Base-by-base conservation (phyloP, 1,140 invertebrate genomes). In the Pemphigus obesinymphae region DNA sequence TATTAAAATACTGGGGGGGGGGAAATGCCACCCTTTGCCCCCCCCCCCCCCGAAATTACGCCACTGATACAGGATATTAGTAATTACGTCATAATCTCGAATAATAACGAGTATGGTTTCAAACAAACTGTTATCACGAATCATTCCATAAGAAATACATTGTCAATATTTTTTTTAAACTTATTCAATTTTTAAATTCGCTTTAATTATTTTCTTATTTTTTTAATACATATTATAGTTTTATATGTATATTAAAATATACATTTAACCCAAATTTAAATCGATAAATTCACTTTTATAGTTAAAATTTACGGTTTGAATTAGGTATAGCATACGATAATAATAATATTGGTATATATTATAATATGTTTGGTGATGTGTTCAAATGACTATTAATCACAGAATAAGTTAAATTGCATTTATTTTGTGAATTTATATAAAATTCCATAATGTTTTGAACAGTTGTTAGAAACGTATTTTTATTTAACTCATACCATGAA, bases 281-380 rank as follows among this genome's bases (percentile, higher is more conserved):
- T 37, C 10, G 6, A 11, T 80, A 50, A 23, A 82, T 82, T 82
- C 17, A 26, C 23, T 58, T 78, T 31, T 61, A 23, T 68, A 63
- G 66, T 43, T 61, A 17, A 37, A 55, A 50, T 15, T 31, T n/a
- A 82, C 37, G 76, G 17, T 26, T 43, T 66, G 37, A 26, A 63
- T 5, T 10, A 63, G 2, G 26, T 10, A 61, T 61, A 20, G 15
- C 55, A 31, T n/a, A 58, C 26, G 53, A 11, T 10, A 3, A 23
- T 58, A 58, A 58, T n/a, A n/a, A n/a, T n/a, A n/a, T 29, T 58
- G 7, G 23, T 58, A 58, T 26, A 58, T 5, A 58, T 55, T 55
- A 55, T 55, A 23, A 55, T 61, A 61, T 61, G 26, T 61, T 61
- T 13, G 17, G 3, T 61, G 10, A 26, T 31, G 55, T 31, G 26